Conservation (phyloP, 2,113 vertebrate species). For the Edolisoma coerulescens region DNA sequence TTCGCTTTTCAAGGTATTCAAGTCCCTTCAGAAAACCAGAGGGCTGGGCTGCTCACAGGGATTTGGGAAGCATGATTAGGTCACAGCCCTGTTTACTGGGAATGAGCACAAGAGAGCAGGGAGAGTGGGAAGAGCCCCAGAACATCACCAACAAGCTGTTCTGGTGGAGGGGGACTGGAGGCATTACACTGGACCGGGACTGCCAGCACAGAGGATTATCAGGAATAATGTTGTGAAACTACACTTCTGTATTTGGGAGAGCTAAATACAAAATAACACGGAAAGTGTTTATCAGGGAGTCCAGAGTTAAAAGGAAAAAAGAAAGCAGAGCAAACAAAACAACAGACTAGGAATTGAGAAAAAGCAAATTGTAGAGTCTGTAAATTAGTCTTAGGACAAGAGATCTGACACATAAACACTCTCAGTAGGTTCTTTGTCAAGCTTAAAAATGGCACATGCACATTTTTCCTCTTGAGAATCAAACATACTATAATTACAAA, state of each 20-base stretch:
- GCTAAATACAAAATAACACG: background rate
- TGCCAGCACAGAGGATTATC: background rate
- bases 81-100: background rate
- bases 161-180: background rate
- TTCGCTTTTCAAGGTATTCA: background rate
- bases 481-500: background rate
- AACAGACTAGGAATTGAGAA: background rate
- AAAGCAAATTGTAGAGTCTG: background rate
- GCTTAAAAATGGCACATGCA: background rate
- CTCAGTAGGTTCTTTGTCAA: background rate
- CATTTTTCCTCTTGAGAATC: background rate
- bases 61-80: background rate
- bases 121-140: background rate
- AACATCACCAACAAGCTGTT: background rate
- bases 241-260: background rate
- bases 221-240: background rate
- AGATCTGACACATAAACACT: background rate
- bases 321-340: background rate
- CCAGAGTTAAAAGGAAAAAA: background rate
- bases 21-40: background rate
- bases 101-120: background rate
- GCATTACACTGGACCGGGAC: background rate
- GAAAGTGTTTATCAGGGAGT: background rate
- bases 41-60: background rate
- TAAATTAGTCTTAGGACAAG: background rate